phyloP scores from a whole-genome alignment of 2,113 vertebrate species.

The Xenus cinereus region DNA sequence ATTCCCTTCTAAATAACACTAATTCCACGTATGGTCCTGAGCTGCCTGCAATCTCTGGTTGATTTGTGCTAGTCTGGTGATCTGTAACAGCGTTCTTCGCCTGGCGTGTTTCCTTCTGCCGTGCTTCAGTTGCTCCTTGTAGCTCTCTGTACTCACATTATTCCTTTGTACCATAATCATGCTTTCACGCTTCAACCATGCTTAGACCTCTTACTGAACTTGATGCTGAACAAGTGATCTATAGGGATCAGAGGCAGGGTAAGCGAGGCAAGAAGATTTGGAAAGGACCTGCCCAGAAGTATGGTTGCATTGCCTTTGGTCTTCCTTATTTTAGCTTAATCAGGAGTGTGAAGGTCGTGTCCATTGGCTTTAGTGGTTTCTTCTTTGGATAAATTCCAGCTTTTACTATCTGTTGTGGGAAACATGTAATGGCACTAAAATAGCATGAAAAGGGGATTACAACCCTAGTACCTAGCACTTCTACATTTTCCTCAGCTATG shows the following conservation, averaged over 20 bases:
- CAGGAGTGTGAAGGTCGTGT: neutral
- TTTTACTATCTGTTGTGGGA: neutral
- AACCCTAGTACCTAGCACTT: neutral
- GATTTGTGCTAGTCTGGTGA: neutral
- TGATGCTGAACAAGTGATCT: neutral
- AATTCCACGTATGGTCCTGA: neutral
- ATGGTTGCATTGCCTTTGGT: neutral
- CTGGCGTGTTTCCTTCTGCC: neutral
- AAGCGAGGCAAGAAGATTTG: neutral
- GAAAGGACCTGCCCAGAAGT: neutral
- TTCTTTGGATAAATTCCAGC: neutral
- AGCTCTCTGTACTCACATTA: neutral
- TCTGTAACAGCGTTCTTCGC: neutral
- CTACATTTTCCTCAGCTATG: neutral
- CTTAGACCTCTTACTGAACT: neutral
- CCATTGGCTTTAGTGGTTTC: neutral
- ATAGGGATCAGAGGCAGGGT: neutral
- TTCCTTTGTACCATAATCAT: neutral
- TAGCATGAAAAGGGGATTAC: neutral
- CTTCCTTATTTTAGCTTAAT: neutral
- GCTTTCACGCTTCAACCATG: neutral
- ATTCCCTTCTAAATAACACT: neutral
- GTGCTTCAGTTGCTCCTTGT: neutral
- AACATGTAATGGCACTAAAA: neutral
- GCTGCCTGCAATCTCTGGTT: accelerated